A percentile compares a stretch with the other conserved stretches of the same genome.
Conservation (phyloP, 2,888 invertebrate genomes). For the Andrena minutula region DNA sequence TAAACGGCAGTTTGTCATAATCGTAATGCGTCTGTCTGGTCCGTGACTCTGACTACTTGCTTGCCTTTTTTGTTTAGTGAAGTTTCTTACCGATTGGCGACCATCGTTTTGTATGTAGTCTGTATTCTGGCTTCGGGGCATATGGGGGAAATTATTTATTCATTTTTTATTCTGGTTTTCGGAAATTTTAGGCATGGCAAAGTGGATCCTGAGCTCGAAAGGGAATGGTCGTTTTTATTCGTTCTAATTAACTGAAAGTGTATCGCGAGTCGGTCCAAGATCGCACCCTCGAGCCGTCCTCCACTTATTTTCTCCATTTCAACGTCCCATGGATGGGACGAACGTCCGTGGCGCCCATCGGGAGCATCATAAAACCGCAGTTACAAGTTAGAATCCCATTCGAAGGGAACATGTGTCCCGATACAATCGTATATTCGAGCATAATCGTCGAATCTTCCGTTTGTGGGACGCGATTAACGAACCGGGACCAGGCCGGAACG, state of each 20-base stretch:
- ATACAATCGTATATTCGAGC: slow-evolving; percentile 57
- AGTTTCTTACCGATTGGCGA: background rate
- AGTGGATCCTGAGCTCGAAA: too few species aligned
- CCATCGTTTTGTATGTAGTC: background rate
- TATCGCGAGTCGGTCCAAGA: slow-evolving; percentile 4
- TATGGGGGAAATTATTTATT: too few species aligned
- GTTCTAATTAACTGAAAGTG: slow-evolving; percentile 43
- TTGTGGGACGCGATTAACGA: slow-evolving; percentile 53
- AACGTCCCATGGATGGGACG: slow-evolving; percentile 9
- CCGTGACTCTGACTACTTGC: background rate
- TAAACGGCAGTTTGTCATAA: slow-evolving; percentile 78
- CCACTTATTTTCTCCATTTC: background rate
- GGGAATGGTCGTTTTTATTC: background rate
- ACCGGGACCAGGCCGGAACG: slow-evolving; percentile 35
- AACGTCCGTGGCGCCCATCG: slow-evolving; percentile 33
- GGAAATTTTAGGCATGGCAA: too few species aligned
- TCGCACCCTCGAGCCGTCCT: background rate
- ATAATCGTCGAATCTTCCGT: slow-evolving; percentile 55
- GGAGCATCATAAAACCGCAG: slow-evolving; percentile 56
- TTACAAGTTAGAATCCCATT: slow-evolving; percentile 60
- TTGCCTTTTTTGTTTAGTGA: background rate
- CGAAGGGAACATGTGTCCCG: slow-evolving; percentile 39
- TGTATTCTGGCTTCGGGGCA: background rate
- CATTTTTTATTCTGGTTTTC: too few species aligned
- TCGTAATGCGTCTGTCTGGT: slow-evolving; percentile 65